phyloP scores from a whole-genome alignment of 92 coral and sea anemone species.

The Palythoa heliodiscus region DNA sequence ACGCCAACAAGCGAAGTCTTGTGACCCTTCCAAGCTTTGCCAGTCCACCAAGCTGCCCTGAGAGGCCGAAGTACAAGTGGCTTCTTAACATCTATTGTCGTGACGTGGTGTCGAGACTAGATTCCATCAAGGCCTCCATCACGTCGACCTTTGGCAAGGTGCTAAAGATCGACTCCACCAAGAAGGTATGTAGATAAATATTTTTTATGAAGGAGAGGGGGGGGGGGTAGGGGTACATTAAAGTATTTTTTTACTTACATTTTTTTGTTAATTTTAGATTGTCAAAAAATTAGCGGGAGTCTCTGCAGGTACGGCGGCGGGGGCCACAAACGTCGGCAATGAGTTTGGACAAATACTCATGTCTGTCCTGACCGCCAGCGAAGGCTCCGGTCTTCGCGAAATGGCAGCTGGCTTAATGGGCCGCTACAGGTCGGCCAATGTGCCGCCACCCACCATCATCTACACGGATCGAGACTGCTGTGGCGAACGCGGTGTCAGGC shows the following conservation, averaged over 20 bases:
- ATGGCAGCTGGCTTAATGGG: background rate
- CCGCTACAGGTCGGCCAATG: background rate
- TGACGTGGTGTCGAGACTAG: background rate
- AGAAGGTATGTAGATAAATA: background rate
- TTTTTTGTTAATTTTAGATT: background rate
- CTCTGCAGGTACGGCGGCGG: background rate
- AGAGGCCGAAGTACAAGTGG: background rate
- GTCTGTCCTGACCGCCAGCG: background rate
- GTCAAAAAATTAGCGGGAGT: background rate
- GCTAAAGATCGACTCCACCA: background rate
- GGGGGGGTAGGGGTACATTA: no score
- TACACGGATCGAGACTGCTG: slow-evolving; percentile 4
- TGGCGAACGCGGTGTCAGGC: background rate
- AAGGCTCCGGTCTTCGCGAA: background rate
- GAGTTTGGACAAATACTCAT: background rate
- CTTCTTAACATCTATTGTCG: background rate
- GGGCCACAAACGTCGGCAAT: background rate
- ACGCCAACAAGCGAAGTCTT: background rate
- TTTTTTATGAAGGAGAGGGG: background rate
- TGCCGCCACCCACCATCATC: background rate
- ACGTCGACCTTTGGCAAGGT: slow-evolving; percentile 2
- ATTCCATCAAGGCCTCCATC: slow-evolving; percentile 8
- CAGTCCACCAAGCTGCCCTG: background rate
- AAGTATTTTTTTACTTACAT: no score
- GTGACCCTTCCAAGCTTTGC: background rate